Evolutionary conservation across 2,888 invertebrate genomes (phyloP).

Genomic region (Lithosia quadra): DNA sequence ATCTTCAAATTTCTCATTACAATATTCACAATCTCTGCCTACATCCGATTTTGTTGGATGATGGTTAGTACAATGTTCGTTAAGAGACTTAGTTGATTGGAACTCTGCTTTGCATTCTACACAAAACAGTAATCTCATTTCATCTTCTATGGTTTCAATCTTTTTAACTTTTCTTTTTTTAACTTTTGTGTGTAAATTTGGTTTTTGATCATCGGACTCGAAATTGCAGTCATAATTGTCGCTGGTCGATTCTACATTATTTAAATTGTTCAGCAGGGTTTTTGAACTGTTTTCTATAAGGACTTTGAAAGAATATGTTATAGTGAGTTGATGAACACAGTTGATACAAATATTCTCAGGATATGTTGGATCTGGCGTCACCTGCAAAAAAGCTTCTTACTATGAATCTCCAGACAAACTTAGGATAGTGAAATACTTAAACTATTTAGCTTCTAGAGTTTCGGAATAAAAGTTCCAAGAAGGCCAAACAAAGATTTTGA

Average conservation of each 20-base stretch:
- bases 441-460: too few relatives aligned
- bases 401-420: background rate
- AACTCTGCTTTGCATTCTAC: conserved; percentile 80
- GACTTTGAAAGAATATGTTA: conserved; percentile 81
- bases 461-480: too few relatives aligned
- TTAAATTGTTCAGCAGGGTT: conserved; percentile 61
- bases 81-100: conserved; percentile 62
- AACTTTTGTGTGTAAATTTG: conserved; percentile 46
- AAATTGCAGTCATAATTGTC: conserved; percentile 67
- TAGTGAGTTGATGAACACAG: conserved; percentile 79
- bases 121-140: conserved; percentile 67
- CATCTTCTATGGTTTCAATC: conserved; percentile 49
- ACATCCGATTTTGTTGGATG: conserved; percentile 69
- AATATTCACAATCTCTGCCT: conserved; percentile 81
- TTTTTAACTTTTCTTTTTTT: conserved; percentile 51
- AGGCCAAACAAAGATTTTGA: too few relatives aligned
- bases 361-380: conserved; percentile 60
- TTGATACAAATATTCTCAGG: conserved; percentile 78
- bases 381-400: conserved; percentile 40
- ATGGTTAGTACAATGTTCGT: conserved; percentile 70
- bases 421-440: too few relatives aligned
- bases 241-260: conserved; percentile 55
- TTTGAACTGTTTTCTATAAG: conserved; percentile 75
- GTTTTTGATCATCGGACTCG: conserved; percentile 66
- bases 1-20: conserved; percentile 81